phyloP scores from a whole-genome alignment of 2,113 vertebrate genomes.

The Scytalopus superciliaris region DNA sequence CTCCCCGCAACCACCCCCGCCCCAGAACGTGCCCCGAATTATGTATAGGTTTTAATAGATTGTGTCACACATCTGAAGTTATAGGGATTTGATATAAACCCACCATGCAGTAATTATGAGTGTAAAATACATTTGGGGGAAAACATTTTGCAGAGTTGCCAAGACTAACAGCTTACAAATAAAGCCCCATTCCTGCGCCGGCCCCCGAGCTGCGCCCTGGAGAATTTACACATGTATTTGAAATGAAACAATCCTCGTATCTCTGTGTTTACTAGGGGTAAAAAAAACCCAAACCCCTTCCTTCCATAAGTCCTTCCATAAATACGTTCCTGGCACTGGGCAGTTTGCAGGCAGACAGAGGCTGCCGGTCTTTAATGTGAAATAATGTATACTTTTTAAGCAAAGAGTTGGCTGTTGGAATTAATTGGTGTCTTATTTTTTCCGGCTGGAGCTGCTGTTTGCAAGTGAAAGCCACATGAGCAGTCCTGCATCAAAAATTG shows the following conservation, averaged over 20 bases:
- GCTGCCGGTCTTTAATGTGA: neutral
- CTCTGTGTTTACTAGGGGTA: neutral
- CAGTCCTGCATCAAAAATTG: neutral
- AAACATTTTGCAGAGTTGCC: slow-evolving; percentile 20
- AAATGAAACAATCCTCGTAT: slow-evolving; percentile 30
- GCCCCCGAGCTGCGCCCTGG: slow-evolving; percentile 46
- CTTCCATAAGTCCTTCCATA: neutral
- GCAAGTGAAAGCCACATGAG: neutral
- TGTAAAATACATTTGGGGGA: slow-evolving; percentile 53
- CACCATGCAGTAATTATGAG: slow-evolving; percentile 56
- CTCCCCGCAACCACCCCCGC: neutral
- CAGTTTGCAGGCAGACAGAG: neutral
- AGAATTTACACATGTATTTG: slow-evolving; percentile 47
- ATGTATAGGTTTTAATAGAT: slow-evolving; percentile 10
- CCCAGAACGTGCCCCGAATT: neutral
- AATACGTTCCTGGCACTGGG: neutral
- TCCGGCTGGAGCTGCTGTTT: slow-evolving; percentile 19
- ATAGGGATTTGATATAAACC: slow-evolving; percentile 46
- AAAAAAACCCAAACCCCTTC: neutral
- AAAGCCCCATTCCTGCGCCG: slow-evolving; percentile 18
- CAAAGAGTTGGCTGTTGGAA: slow-evolving; percentile 6
- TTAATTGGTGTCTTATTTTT: slow-evolving; percentile 44
- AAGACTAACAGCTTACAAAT: slow-evolving; percentile 60
- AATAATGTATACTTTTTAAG: slow-evolving; percentile 13
- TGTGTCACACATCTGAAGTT: slow-evolving; percentile 51